Base-by-base conservation (phyloP, 1,140 invertebrate genomes). In the Acromyrmex charruanus region DNA sequence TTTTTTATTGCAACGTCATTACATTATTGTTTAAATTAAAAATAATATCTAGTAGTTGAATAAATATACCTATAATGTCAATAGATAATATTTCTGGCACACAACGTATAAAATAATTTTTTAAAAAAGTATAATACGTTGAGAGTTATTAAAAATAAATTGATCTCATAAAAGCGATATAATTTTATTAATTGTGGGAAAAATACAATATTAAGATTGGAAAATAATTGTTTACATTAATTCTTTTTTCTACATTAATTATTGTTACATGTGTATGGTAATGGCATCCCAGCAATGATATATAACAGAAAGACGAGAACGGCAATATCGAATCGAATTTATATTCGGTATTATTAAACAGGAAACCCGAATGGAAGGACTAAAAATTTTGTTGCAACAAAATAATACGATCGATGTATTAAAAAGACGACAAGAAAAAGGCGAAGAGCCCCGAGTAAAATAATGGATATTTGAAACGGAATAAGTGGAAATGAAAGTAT, bases 401-500 rank as follows among this genome's bases (percentile, higher is more conserved):
- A 81, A 58, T 44, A 16, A 55, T 58, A 81, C 18, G 39, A 7
- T 31, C 25, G 28, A 61, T n/a, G 18, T 31, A 14, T 61, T 61
- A 61, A 74, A 49, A 21, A 16, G 25, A 61, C 25, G 4, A 12
- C 25, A 51, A 0, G 25, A 49, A 25, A 55, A 21, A 35, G 18
- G 3, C n/a, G n/a, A n/a, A 71, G 31, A 58, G 12, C 21, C 21
- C 21, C n/a, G n/a, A 31, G 21, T 31, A 25, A 75, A 75, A 18
- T 39, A 39, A 75, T 16, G n/a, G 21, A 59, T 61, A 58, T 51
- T 69, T 51, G 39, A 14, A 69, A 9, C 14, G 39, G 28, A 9
- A 25, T 72, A 82, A 84, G 61, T 63, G 55, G 35, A 74, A 82
- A 58, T 18, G 80, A 68, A 71, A 51, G 39, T 74, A 49, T 53